Evolutionary conservation across 2,888 invertebrate genomes (phyloP).

Genomic region (Plemyria rubiginata): DNA sequence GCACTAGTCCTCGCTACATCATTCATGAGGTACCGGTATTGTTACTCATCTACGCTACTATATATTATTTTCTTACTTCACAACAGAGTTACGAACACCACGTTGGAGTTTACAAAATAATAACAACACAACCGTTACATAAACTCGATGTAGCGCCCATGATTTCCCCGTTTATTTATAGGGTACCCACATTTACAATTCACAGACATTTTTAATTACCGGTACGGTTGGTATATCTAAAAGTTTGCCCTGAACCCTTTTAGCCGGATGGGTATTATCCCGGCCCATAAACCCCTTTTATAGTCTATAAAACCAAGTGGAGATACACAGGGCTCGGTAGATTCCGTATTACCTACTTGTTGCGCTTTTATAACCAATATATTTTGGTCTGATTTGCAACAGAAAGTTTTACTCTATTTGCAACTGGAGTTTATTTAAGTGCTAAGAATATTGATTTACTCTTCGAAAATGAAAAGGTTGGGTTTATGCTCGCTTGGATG

Average conservation of each 20-base stretch:
- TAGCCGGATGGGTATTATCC: constrained; percentile 82
- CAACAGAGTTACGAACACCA: no score
- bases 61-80: no score
- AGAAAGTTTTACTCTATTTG: constrained; percentile 58
- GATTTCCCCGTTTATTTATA: constrained; percentile 30
- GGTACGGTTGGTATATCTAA: constrained; percentile 43
- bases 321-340: constrained; percentile 70
- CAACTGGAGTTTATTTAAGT: constrained; percentile 38
- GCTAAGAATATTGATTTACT: constrained; percentile 40
- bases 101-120: no score
- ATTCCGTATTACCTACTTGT: constrained; percentile 81
- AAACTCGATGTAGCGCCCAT: constrained; percentile 1
- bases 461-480: constrained; percentile 31
- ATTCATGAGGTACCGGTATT: no score
- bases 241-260: constrained; percentile 74
- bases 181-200: constrained; percentile 22
- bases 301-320: constrained; percentile 81
- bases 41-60: no score
- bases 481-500: constrained; percentile 23
- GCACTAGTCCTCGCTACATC: no score
- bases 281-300: constrained; percentile 78
- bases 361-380: constrained; percentile 84
- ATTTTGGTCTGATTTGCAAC: constrained; percentile 82
- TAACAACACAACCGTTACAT: not conserved
- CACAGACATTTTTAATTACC: constrained; percentile 76